phyloP scores from a whole-genome alignment of 2,797 vertebrate genomes.

The Sciurus carolinensis region DNA sequence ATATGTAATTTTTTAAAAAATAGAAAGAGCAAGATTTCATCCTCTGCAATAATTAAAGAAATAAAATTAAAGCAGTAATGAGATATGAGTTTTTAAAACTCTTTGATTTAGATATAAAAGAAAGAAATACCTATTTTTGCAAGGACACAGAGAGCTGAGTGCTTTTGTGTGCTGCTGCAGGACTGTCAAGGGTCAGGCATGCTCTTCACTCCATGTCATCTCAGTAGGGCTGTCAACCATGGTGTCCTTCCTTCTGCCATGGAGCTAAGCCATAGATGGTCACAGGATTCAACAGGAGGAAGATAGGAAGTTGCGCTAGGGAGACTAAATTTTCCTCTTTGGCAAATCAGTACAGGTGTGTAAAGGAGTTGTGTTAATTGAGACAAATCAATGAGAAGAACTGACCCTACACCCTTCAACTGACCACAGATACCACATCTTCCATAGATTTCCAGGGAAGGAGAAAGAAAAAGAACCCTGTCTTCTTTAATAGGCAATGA shows the following conservation, averaged over 20 bases:
- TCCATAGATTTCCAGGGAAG: not conserved
- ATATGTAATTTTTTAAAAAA: not conserved
- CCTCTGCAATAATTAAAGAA: not conserved
- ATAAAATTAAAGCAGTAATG: constrained; percentile 4
- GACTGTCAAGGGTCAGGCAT: not conserved
- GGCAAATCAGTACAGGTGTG: not conserved
- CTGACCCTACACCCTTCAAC: not conserved
- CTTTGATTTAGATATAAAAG: not conserved
- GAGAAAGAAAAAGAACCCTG: not conserved
- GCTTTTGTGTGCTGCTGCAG: not conserved
- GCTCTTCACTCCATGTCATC: not conserved
- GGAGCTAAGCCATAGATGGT: not conserved
- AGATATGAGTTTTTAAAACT: not conserved
- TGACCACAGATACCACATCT: not conserved
- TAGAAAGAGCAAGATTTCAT: not conserved
- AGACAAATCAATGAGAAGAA: not conserved
- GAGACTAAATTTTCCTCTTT: not conserved
- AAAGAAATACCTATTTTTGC: not conserved
- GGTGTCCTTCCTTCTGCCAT: not conserved
- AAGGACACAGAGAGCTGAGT: not conserved
- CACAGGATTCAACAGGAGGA: not conserved
- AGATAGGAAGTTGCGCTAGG: not conserved
- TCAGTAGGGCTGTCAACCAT: not conserved
- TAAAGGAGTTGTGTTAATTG: constrained; percentile 28
- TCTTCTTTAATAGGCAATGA: not conserved